phyloP scores from a whole-genome alignment of 1,140 invertebrate species.

The Caligus rogercresseyi region DNA sequence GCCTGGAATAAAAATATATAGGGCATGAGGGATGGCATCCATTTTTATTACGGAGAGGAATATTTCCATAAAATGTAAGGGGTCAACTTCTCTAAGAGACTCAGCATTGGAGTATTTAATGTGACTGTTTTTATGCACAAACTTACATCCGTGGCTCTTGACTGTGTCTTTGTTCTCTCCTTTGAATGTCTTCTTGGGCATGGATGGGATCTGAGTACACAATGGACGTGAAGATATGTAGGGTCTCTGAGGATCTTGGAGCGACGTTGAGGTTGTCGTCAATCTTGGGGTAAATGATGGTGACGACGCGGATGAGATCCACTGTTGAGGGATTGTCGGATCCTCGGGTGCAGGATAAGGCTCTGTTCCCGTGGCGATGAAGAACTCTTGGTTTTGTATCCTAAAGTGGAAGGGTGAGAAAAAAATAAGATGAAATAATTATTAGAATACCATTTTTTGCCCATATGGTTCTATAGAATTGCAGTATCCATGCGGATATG shows the following conservation, averaged over 20 bases:
- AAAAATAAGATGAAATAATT: too few relatives aligned
- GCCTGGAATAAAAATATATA: slow-evolving; percentile 28
- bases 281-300: slow-evolving; percentile 2
- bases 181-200: neutral
- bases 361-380: neutral
- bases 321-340: neutral
- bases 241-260: slow-evolving; percentile 16
- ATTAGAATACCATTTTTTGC: too few relatives aligned
- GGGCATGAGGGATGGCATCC: too few relatives aligned
- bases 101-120: neutral
- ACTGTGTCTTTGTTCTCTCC: neutral
- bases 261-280: neutral
- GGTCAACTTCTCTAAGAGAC: too few relatives aligned
- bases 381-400: slow-evolving; percentile 12
- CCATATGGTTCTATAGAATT: too few relatives aligned
- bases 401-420: too few relatives aligned
- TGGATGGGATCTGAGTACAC: slow-evolving; percentile 13
- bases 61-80: too few relatives aligned
- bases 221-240: slow-evolving; percentile 18
- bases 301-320: neutral
- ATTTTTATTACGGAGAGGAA: too few relatives aligned
- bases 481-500: too few relatives aligned
- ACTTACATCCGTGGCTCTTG: neutral
- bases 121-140: neutral
- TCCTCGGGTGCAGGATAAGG: neutral